A percentile compares a stretch with the other conserved stretches of the same genome.
Conservation (phyloP, 2,113 vertebrate genomes). For the Hiodon tergisus region DNA sequence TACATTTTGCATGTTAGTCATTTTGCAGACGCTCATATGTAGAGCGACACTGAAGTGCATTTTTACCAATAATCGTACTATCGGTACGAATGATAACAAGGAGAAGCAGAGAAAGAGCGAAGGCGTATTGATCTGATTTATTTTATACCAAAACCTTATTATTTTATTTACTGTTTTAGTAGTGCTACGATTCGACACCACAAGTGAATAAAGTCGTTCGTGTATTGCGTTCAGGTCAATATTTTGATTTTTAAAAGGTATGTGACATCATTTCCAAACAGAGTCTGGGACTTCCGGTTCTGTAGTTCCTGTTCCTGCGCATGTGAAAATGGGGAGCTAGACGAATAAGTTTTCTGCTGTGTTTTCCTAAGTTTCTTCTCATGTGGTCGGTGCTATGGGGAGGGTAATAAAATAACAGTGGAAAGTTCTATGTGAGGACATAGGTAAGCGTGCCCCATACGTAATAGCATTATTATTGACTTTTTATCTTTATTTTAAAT, state of each 20-base stretch:
- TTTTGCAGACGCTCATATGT: too few species aligned
- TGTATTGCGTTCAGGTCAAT: too few species aligned
- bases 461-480: slow-evolving; percentile 10
- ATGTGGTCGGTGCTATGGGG: slow-evolving; percentile 28
- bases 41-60: too few species aligned
- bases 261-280: slow-evolving; percentile 1
- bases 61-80: too few species aligned
- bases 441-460: slow-evolving; percentile 37
- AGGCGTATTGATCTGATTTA: too few species aligned
- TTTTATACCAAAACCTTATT: too few species aligned
- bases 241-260: neutral
- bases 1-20: too few species aligned
- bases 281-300: slow-evolving; percentile 4
- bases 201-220: too few species aligned
- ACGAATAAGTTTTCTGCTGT: slow-evolving; percentile 35
- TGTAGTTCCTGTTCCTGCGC: slow-evolving; percentile 30
- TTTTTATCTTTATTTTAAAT: neutral
- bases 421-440: neutral
- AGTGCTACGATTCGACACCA: too few species aligned
- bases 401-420: slow-evolving; percentile 25
- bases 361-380: slow-evolving; percentile 24
- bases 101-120: too few species aligned
- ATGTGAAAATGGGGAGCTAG: slow-evolving; percentile 36
- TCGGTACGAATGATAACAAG: too few species aligned
- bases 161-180: too few species aligned